Conservation (phyloP, 1,140 invertebrate species). For the Drosophila willistoni region DNA sequence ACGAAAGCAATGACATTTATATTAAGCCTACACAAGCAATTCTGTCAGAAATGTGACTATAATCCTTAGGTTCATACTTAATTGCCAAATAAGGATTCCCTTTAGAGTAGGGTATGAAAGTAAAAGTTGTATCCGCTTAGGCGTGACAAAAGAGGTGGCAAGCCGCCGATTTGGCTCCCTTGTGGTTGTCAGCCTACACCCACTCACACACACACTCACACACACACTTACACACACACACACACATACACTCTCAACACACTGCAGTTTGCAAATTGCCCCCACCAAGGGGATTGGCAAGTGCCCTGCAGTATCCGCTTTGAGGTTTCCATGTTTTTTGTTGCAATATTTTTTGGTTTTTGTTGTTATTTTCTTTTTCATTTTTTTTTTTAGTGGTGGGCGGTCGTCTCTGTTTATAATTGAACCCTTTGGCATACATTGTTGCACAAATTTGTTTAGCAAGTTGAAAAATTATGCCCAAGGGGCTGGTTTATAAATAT, state of each 20-base stretch:
- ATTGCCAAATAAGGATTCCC: not conserved
- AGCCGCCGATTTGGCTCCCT: slow-evolving; percentile 56
- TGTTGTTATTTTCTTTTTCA: not conserved
- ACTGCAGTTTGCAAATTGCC: slow-evolving; percentile 47
- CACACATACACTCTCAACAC: slow-evolving; percentile 41
- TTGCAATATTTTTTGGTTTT: slow-evolving; percentile 8
- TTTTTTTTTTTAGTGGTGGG: not conserved
- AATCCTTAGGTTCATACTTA: not conserved
- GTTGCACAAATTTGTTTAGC: slow-evolving; percentile 70
- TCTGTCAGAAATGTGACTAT: not conserved
- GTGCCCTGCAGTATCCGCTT: slow-evolving; percentile 57
- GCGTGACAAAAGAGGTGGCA: slow-evolving; percentile 47
- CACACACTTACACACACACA: slow-evolving; percentile 24
- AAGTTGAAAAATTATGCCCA: slow-evolving; percentile 54
- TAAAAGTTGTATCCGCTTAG: slow-evolving; percentile 55
- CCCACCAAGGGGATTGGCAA: slow-evolving; percentile 26
- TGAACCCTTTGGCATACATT: slow-evolving; percentile 67
- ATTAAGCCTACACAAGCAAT: too few species aligned
- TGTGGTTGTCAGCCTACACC: slow-evolving; percentile 27
- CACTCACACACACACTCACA: slow-evolving; percentile 30
- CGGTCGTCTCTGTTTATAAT: slow-evolving; percentile 65
- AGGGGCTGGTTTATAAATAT: slow-evolving; percentile 40
- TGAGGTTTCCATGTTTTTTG: slow-evolving; percentile 47
- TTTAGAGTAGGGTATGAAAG: not conserved
- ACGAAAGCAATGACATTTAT: too few species aligned